A percentile compares a stretch with the other conserved stretches of the same genome.
Conservation (phyloP, 2,888 invertebrate species). For the Steromphala cineraria region DNA sequence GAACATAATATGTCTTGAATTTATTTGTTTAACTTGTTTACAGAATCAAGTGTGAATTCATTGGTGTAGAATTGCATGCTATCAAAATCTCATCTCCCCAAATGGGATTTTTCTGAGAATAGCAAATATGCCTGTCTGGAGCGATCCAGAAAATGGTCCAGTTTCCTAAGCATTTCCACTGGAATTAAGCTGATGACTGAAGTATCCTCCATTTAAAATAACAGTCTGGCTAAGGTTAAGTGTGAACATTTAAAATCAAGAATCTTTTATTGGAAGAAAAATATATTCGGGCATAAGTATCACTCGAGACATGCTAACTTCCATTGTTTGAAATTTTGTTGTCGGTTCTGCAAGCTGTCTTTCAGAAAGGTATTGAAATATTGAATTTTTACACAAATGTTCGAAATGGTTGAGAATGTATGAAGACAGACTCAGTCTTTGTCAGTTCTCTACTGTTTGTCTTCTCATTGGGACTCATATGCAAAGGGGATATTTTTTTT, state of each 20-base stretch:
- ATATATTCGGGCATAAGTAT: not conserved
- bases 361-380: conserved; percentile 18
- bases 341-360: not conserved
- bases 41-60: too few species aligned
- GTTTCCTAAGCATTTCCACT: too few species aligned
- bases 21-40: too few species aligned
- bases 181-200: not conserved
- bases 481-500: conserved; percentile 7
- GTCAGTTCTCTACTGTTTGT: not conserved
- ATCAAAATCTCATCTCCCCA: too few species aligned
- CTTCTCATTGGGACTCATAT: not conserved
- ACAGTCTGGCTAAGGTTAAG: not conserved
- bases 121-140: too few species aligned
- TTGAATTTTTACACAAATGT: conserved; percentile 10
- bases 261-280: not conserved
- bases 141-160: too few species aligned
- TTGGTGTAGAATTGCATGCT: too few species aligned
- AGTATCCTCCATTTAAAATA: conserved; percentile 6
- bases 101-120: too few species aligned
- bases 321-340: not conserved
- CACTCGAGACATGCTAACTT: conserved; percentile 5
- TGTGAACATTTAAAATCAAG: not conserved
- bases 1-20: too few species aligned
- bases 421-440: not conserved
- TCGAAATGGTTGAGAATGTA: conserved; percentile 3